A percentile compares a stretch with the other conserved stretches of the same genome.
These are phyloP conservation scores for Channa argus DNA, from an alignment of 2,113 vertebrate species.

Conservation along the genomic window DNA sequence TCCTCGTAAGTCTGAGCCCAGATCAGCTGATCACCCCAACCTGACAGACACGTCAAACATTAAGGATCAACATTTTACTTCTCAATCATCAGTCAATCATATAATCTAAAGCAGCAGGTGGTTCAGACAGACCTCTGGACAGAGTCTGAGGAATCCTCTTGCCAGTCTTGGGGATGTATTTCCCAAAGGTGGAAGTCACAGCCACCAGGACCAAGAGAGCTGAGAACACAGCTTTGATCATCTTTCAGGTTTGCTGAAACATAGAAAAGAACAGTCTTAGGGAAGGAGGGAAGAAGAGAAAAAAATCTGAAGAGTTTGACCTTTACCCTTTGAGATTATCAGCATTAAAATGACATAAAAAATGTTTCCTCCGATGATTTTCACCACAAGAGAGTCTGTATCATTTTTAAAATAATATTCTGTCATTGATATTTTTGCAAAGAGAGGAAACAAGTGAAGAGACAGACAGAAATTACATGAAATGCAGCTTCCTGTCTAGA, in stretches of 20 bases:
- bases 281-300: background rate
- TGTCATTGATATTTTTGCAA: no score
- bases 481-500: no score
- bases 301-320: background rate
- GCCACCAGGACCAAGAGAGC: slow-evolving; percentile 84
- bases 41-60: slow-evolving; percentile 70
- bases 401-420: no score
- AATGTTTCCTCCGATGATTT: background rate
- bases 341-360: background rate
- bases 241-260: slow-evolving; percentile 68
- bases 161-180: slow-evolving; percentile 78
- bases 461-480: no score
- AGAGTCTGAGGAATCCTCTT: slow-evolving; percentile 90
- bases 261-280: background rate
- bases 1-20: slow-evolving; percentile 98
- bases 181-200: slow-evolving; percentile 81
- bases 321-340: no score
- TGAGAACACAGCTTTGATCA: slow-evolving; percentile 84
- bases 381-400: no score
- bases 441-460: no score
- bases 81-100: no score
- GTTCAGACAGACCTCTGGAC: slow-evolving; percentile 88
- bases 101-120: background rate
- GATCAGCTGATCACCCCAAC: slow-evolving; percentile 95
- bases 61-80: background rate